A percentile compares a stretch with the other conserved stretches of the same genome.
phyloP scores from a whole-genome alignment of 2,888 invertebrate species.

The Orthonychiurus folsomi region DNA sequence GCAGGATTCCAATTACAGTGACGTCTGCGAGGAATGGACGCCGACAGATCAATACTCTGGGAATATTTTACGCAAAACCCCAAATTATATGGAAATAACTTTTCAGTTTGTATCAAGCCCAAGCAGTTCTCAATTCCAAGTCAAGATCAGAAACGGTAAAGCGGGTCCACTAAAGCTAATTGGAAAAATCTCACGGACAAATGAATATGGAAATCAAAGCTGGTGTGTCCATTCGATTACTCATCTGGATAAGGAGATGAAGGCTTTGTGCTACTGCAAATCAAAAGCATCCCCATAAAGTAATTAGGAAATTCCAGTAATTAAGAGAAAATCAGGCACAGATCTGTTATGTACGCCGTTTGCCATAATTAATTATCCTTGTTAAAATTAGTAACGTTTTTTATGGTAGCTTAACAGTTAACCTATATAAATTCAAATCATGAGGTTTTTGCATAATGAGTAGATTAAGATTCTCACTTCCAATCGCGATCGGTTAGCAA shows the following conservation, averaged over 20 bases:
- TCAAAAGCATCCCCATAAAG: too few species aligned
- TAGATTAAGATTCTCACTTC: too few species aligned
- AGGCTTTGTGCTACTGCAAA: conserved; percentile 12
- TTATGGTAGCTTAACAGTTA: too few species aligned
- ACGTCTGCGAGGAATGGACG: conserved; percentile 9
- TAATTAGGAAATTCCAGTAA: too few species aligned
- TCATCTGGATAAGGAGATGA: conserved; percentile 16
- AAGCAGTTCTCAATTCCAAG: conserved; percentile 12
- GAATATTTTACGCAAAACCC: neutral
- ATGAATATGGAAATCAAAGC: conserved; percentile 16
- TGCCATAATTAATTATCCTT: too few species aligned
- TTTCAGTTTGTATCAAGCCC: conserved; percentile 9
- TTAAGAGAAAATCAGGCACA: too few species aligned
- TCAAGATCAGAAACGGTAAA: neutral
- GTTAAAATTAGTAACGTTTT: too few species aligned
- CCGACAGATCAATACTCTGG: neutral
- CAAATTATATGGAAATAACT: neutral
- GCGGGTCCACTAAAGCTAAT: neutral
- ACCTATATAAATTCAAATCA: too few species aligned
- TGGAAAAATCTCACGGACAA: conserved; percentile 8
- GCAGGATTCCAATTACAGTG: neutral
- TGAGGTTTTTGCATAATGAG: too few species aligned
- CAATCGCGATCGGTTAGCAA: too few species aligned
- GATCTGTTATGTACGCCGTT: too few species aligned
- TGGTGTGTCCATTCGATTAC: conserved; percentile 7